Evolutionary conservation across 2,113 vertebrate genomes (phyloP).

Genomic region (Tyto alba): DNA sequence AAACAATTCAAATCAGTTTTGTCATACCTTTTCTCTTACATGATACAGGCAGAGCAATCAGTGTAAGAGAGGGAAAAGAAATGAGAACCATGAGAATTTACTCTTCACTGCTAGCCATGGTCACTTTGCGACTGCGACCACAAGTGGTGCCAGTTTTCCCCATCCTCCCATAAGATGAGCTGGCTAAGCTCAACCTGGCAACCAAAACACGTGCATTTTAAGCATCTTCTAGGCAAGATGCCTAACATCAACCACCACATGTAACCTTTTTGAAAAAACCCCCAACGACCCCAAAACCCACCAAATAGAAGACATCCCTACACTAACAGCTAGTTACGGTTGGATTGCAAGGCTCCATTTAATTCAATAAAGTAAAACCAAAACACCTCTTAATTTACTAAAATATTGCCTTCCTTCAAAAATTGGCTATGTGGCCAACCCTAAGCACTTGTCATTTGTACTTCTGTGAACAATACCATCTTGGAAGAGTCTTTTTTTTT

Average conservation of each 20-base stretch:
- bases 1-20: background rate
- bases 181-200: background rate
- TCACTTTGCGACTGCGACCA: background rate
- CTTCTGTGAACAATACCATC: background rate
- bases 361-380: background rate
- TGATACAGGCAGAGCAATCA: background rate
- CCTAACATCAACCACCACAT: background rate
- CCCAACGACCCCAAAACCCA: background rate
- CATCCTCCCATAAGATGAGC: background rate
- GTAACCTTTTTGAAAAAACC: background rate
- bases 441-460: background rate
- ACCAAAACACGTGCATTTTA: background rate
- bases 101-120: background rate
- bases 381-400: background rate
- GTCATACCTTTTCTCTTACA: background rate
- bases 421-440: background rate
- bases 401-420: background rate
- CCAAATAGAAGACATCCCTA: background rate
- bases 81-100: background rate
- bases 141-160: background rate
- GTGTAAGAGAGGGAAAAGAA: background rate
- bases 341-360: background rate
- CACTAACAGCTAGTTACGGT: background rate
- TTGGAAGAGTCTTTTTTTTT: background rate
- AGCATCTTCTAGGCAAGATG: fast-evolving